Percentiles rank a stretch among this genome's conserved stretches.
Conservation (phyloP, 2,113 vertebrate genomes). For the Brachypodius melanocephalos region DNA sequence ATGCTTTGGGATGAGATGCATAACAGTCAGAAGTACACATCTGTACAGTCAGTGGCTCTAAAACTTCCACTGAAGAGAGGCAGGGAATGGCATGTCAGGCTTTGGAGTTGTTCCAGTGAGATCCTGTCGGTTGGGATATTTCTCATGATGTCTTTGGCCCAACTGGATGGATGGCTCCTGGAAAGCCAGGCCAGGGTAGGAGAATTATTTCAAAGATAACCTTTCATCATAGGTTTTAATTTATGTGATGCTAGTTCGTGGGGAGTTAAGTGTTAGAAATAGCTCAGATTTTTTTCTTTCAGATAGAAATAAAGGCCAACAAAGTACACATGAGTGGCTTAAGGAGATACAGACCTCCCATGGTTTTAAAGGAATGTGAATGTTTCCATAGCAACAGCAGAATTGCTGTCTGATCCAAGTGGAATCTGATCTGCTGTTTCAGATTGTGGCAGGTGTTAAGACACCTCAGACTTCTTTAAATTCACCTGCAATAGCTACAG, state of each 20-base stretch:
- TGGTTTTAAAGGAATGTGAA: background rate
- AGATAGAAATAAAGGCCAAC: background rate
- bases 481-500: background rate
- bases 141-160: background rate
- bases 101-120: background rate
- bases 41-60: background rate
- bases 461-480: background rate
- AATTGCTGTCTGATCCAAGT: background rate
- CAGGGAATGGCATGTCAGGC: background rate
- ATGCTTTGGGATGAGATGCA: background rate
- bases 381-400: slow-evolving; percentile 25
- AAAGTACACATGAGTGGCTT: background rate
- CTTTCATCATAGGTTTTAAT: background rate
- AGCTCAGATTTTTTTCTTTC: background rate
- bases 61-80: background rate
- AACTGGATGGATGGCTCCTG: background rate
- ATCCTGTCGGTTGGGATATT: background rate
- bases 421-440: background rate
- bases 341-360: background rate
- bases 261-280: background rate
- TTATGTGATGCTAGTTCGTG: background rate
- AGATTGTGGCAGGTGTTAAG: background rate
- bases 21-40: background rate
- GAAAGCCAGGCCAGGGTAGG: background rate
- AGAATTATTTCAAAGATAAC: background rate